Percentiles rank a stretch among this genome's conserved stretches.
phyloP scores from a whole-genome alignment of 2,113 vertebrate species.

The Lamprotornis superbus region DNA sequence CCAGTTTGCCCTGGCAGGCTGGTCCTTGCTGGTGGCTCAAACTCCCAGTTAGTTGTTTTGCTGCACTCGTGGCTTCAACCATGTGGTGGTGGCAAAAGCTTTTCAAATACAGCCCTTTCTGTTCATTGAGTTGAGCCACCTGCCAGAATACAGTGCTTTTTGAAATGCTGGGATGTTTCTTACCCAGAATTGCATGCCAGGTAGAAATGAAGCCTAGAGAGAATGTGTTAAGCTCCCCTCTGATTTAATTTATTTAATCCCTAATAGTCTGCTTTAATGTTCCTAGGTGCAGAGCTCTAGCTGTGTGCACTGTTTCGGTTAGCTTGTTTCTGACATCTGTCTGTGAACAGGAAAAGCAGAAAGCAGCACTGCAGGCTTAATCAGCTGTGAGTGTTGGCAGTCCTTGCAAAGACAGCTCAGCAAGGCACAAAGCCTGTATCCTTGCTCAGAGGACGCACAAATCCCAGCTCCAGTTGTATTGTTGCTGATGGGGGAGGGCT shows the following conservation, averaged over 20 bases:
- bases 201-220: background rate
- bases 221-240: background rate
- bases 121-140: background rate
- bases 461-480: conserved; percentile 15
- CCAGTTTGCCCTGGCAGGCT: background rate
- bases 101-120: background rate
- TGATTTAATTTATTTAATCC: conserved; percentile 30
- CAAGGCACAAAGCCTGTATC: conserved; percentile 41
- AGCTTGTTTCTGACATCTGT: conserved; percentile 28
- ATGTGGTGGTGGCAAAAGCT: conserved; percentile 59
- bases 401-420: conserved; percentile 50
- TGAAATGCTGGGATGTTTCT: background rate
- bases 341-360: conserved; percentile 18
- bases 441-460: conserved; percentile 43
- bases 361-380: conserved; percentile 43
- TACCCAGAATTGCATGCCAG: background rate
- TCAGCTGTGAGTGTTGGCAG: conserved; percentile 48
- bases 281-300: background rate
- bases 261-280: background rate
- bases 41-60: background rate
- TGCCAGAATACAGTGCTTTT: background rate
- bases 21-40: background rate
- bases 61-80: conserved; percentile 23
- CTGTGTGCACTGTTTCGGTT: background rate
- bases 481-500: background rate